A percentile compares a stretch with the other conserved stretches of the same genome.
Conservation (phyloP, 2,113 vertebrate species). For the Tetrax tetrax region DNA sequence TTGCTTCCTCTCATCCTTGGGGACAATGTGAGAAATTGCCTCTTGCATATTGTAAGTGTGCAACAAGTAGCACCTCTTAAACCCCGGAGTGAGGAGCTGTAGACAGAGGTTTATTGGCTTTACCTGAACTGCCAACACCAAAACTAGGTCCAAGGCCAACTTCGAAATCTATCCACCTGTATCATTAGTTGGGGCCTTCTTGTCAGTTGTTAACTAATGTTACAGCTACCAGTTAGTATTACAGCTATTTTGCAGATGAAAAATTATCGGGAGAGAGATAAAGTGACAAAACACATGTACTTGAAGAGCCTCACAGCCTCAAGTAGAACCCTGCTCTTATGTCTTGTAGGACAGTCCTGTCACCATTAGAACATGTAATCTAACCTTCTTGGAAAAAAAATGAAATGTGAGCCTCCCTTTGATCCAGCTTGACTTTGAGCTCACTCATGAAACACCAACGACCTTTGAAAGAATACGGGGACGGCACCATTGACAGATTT, state of each 20-base stretch:
- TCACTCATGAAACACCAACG: neutral
- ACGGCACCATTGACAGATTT: slow-evolving; percentile 36
- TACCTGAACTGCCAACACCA: neutral
- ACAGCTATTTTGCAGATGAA: neutral
- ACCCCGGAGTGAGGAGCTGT: neutral
- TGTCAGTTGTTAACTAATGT: neutral
- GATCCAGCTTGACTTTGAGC: slow-evolving; percentile 28
- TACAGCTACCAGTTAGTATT: neutral
- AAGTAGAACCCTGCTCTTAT: slow-evolving; percentile 4
- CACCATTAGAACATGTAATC: slow-evolving; percentile 27
- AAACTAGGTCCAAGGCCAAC: neutral
- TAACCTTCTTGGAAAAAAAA: neutral
- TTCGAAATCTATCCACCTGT: neutral
- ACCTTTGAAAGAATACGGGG: neutral
- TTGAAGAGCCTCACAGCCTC: neutral
- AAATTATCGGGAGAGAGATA: neutral
- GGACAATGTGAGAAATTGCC: neutral
- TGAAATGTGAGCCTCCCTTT: slow-evolving; percentile 40
- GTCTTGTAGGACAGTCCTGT: slow-evolving; percentile 20
- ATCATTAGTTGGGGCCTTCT: neutral
- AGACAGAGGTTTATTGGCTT: neutral
- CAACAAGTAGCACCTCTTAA: neutral
- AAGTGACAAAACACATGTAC: slow-evolving; percentile 36
- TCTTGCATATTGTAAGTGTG: neutral
- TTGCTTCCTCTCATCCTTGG: neutral